phyloP scores from a whole-genome alignment of 2,888 invertebrate species.

The Drosophila dives region DNA sequence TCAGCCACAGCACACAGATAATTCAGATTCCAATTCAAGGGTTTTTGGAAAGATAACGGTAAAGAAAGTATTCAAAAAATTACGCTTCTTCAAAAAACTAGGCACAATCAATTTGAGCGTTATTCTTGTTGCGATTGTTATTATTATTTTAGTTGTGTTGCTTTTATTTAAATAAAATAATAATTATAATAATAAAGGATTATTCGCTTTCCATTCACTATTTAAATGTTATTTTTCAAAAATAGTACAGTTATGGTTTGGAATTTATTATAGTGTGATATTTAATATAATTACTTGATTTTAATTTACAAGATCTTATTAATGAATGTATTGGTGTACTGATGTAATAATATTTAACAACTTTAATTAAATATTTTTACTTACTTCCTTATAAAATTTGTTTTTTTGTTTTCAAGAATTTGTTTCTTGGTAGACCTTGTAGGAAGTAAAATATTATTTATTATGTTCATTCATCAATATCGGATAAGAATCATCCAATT shows the following conservation, averaged over 20 bases:
- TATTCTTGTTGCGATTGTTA: background rate
- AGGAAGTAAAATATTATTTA: background rate
- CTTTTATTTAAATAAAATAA: background rate
- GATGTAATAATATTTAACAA: background rate
- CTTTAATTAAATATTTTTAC: background rate
- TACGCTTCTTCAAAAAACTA: background rate
- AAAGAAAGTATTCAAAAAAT: background rate
- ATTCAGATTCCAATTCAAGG: background rate
- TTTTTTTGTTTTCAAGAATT: background rate
- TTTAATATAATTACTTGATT: background rate
- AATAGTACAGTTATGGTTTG: rapidly evolving
- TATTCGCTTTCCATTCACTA: background rate
- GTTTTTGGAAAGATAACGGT: background rate
- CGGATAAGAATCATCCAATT: too few species aligned
- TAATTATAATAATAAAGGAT: background rate
- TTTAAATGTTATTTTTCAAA: background rate
- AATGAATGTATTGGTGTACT: too few species aligned
- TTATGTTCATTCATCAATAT: background rate
- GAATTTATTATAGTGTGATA: background rate
- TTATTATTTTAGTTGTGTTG: background rate
- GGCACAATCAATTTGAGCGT: background rate
- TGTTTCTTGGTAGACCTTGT: background rate
- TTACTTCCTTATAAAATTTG: background rate
- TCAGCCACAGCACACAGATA: background rate
- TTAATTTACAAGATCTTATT: background rate